Percentiles rank a stretch among this genome's conserved stretches.
These are phyloP conservation scores for Petrolisthes cinctipes DNA, from an alignment of 2,888 invertebrate species.

Conservation along the genomic window DNA sequence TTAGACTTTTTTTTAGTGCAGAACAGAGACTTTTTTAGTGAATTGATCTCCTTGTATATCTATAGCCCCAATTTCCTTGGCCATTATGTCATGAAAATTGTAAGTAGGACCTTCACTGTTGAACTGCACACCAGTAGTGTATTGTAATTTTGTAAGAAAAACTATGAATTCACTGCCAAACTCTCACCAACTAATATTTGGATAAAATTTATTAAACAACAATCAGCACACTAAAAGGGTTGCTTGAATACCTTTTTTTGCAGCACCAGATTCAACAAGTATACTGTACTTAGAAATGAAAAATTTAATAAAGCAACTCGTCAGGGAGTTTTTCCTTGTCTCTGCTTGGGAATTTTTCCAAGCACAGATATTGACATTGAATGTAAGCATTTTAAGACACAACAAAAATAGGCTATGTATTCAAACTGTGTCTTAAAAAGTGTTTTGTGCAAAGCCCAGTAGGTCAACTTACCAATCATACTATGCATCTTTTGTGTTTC, in stretches of 20 bases:
- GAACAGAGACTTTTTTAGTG: constrained; percentile 44
- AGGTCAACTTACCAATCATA: constrained; percentile 59
- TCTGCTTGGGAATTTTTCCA: constrained; percentile 26
- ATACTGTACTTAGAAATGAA: background rate
- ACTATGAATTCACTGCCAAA: constrained; percentile 57
- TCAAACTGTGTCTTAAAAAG: constrained; percentile 49
- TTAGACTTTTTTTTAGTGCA: constrained; percentile 45
- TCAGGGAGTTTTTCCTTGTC: background rate
- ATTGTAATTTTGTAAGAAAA: constrained; percentile 45
- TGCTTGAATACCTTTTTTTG: background rate
- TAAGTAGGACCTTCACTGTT: constrained; percentile 58
- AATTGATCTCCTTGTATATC: constrained; percentile 46
- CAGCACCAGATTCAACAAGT: background rate
- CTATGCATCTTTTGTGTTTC: constrained; percentile 60
- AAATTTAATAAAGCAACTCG: background rate
- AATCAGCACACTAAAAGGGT: constrained; percentile 29
- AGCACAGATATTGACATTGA: background rate
- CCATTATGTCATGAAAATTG: constrained; percentile 54
- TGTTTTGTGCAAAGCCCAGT: constrained; percentile 57
- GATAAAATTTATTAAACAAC: constrained; percentile 36
- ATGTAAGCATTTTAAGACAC: background rate
- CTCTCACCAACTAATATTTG: constrained; percentile 41
- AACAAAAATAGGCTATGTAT: constrained; percentile 19
- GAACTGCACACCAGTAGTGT: constrained; percentile 50
- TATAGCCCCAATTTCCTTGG: constrained; percentile 48